Percentiles rank a stretch among this genome's conserved stretches.
phyloP scores from a whole-genome alignment of 2,888 invertebrate species.

The Axea sp. region DNA sequence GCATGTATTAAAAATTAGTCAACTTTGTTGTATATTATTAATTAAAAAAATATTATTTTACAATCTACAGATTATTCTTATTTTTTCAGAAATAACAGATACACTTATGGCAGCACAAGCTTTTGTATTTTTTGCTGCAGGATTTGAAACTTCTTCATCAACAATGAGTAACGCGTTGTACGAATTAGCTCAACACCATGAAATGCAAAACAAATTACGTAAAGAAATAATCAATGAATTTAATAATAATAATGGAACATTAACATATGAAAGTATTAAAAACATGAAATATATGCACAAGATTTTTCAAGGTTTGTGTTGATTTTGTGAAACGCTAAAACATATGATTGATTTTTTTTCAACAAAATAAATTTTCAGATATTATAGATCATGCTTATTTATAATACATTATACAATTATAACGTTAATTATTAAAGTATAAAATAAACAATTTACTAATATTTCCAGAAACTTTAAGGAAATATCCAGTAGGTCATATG shows the following conservation, averaged over 20 bases:
- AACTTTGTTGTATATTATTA: no score
- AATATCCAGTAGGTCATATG: slow-evolving; percentile 76
- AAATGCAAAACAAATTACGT: slow-evolving; percentile 75
- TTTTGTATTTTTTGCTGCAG: slow-evolving; percentile 79
- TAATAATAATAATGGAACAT: slow-evolving; percentile 68
- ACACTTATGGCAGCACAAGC: slow-evolving; percentile 76
- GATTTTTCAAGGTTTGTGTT: slow-evolving; percentile 75
- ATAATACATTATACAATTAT: no score
- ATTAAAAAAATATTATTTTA: no score
- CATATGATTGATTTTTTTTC: background rate
- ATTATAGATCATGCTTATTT: no score
- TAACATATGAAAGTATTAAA: slow-evolving; percentile 77
- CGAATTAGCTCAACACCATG: slow-evolving; percentile 76
- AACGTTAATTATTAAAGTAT: no score
- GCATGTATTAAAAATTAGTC: no score
- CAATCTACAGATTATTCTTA: no score
- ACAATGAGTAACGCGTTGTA: slow-evolving; percentile 77
- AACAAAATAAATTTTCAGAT: background rate
- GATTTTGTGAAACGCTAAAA: no score
- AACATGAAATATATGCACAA: slow-evolving; percentile 79
- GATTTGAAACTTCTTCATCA: slow-evolving; percentile 80
- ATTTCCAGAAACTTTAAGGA: slow-evolving; percentile 79
- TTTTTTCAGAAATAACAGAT: slow-evolving; percentile 67
- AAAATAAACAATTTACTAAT: no score
- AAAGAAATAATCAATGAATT: slow-evolving; percentile 76